Evolutionary conservation across 1,140 invertebrate genomes (phyloP).

Genomic region (Frieseomelitta varia): DNA sequence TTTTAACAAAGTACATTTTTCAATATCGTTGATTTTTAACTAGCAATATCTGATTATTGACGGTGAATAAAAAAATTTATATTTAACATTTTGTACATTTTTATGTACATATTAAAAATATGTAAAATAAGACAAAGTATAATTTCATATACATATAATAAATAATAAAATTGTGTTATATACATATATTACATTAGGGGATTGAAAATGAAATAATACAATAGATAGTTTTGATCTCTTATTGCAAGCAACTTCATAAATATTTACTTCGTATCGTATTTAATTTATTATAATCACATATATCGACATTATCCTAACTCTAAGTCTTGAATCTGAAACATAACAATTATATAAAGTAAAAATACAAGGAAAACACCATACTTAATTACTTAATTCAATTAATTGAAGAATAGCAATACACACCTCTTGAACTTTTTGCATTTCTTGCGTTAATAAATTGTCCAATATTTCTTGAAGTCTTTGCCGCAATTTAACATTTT

Average conservation of each 20-base stretch:
- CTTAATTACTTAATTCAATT: neutral
- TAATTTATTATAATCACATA: neutral
- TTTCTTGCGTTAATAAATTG: conserved; percentile 89
- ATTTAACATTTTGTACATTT: conserved; percentile 14
- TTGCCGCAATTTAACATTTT: conserved; percentile 91
- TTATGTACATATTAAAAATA: neutral
- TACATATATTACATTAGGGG: neutral
- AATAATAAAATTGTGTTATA: neutral
- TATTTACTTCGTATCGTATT: neutral
- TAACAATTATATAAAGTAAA: conserved; percentile 26
- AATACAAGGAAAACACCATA: neutral
- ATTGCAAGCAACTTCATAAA: neutral
- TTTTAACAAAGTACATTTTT: neutral
- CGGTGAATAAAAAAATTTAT: neutral
- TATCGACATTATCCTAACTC: conserved; percentile 62
- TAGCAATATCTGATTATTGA: neutral
- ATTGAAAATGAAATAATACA: neutral
- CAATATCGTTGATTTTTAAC: neutral
- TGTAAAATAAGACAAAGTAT: neutral
- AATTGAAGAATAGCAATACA: neutral
- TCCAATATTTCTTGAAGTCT: conserved; percentile 91
- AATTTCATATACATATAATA: neutral
- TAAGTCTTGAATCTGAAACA: conserved; percentile 73
- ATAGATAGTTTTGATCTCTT: neutral
- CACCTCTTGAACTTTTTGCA: conserved; percentile 91